Conservation (phyloP, 2,797 vertebrate genomes). For the Vireo griseus region DNA sequence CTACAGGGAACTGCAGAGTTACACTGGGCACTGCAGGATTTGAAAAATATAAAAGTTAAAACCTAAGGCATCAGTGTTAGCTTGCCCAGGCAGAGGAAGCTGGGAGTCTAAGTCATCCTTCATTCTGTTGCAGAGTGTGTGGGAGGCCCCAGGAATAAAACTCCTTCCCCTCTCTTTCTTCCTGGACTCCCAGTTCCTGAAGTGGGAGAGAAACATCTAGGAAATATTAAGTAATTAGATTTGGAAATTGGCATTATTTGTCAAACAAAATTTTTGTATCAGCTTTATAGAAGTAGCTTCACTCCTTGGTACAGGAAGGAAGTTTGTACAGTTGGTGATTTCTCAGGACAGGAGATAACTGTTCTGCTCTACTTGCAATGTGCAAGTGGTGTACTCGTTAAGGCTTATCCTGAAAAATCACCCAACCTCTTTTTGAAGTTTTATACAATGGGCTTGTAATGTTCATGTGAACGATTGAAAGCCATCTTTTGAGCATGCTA, state of each 20-base stretch:
- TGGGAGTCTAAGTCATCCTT: not conserved
- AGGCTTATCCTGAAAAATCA: not conserved
- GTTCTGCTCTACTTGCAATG: not conserved
- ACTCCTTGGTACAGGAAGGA: not conserved
- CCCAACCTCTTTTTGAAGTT: not conserved
- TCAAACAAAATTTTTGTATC: not conserved
- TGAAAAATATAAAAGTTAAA: too few relatives aligned
- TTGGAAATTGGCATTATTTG: not conserved
- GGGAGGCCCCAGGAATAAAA: not conserved
- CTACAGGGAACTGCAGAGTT: too few relatives aligned
- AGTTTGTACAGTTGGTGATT: not conserved
- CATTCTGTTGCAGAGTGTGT: not conserved
- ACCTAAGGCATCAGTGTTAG: not conserved
- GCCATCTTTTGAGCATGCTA: not conserved
- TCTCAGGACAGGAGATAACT: not conserved
- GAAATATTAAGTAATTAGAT: not conserved
- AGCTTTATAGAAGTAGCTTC: not conserved
- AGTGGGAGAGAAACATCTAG: not conserved
- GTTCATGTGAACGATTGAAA: conserved; percentile 29
- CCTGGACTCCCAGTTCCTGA: not conserved
- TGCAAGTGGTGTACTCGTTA: not conserved
- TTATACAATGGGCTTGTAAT: not conserved
- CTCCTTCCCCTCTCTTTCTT: not conserved
- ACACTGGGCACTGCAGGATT: too few relatives aligned
- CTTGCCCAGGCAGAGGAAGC: not conserved